Conservation (phyloP, 2,797 vertebrate species). For the Otolemur crassicaudatus region DNA sequence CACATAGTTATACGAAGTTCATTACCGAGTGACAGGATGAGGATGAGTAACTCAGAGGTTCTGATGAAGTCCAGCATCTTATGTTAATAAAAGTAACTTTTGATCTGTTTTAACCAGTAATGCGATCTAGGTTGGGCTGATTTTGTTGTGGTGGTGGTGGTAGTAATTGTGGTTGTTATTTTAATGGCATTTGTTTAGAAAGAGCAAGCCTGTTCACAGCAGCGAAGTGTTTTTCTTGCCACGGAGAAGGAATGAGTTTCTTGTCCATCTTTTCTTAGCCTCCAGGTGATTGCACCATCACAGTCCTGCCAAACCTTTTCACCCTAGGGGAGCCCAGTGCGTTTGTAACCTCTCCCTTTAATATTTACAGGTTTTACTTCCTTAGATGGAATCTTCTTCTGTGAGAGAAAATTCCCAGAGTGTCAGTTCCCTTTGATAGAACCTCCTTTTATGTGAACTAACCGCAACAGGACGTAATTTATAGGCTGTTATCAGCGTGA, state of each 20-base stretch:
- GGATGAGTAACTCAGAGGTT: not conserved
- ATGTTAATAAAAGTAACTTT: not conserved
- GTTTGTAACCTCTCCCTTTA: not conserved
- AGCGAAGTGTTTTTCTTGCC: not conserved
- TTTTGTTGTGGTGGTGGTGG: not conserved
- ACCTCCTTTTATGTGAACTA: not conserved
- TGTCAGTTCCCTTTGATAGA: not conserved
- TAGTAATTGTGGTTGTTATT: not conserved
- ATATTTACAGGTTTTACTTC: not conserved
- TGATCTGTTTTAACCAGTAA: not conserved
- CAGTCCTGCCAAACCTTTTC: not conserved
- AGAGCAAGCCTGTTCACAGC: not conserved
- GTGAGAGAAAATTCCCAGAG: not conserved
- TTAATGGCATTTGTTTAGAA: not conserved
- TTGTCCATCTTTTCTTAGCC: not conserved
- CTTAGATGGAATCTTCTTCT: not conserved
- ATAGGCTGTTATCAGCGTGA: not conserved
- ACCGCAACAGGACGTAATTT: not conserved
- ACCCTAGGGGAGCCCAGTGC: not conserved
- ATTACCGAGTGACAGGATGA: not conserved
- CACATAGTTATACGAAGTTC: conserved; percentile 55
- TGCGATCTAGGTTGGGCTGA: not conserved
- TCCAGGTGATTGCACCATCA: not conserved
- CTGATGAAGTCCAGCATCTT: not conserved
- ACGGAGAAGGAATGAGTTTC: not conserved